Conservation (phyloP, 2,113 vertebrate species). For the Pantherophis guttatus region DNA sequence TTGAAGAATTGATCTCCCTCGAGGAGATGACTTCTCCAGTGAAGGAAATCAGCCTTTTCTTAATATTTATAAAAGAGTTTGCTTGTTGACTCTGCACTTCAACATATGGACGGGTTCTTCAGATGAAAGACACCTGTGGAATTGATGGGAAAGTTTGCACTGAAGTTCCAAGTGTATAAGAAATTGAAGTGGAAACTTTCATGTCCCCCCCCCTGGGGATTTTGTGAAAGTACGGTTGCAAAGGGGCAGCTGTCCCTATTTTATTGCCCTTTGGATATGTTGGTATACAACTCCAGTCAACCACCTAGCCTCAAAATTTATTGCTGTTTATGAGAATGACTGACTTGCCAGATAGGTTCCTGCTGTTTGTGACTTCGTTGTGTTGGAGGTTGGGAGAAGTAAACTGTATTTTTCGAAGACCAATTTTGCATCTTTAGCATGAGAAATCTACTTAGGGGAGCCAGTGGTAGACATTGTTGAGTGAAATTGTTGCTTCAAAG, state of each 20-base stretch:
- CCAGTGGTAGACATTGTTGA: not conserved
- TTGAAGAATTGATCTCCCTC: slow-evolving; percentile 64
- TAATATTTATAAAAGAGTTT: slow-evolving; percentile 75
- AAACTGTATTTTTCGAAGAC: not conserved
- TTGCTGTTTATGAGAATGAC: not conserved
- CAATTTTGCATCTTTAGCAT: not conserved
- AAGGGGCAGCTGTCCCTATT: too few species aligned
- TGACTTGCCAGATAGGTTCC: not conserved
- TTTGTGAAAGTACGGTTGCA: not conserved
- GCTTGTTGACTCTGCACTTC: slow-evolving; percentile 67
- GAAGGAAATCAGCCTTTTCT: slow-evolving; percentile 57
- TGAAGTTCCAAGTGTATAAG: slow-evolving; percentile 21
- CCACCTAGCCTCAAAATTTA: not conserved
- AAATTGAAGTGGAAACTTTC: not conserved
- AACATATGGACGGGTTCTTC: slow-evolving; percentile 56
- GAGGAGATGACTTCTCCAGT: slow-evolving; percentile 31
- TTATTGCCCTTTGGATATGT: not conserved
- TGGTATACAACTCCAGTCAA: not conserved
- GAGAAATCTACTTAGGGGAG: not conserved
- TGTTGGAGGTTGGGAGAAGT: not conserved
- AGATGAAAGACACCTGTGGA: slow-evolving; percentile 65
- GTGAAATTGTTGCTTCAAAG: not conserved
- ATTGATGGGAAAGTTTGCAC: slow-evolving; percentile 34
- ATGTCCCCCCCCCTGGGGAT: too few species aligned
- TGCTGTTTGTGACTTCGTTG: not conserved